phyloP scores from a whole-genome alignment of 1,140 invertebrate species.

The Tribolium castaneum region DNA sequence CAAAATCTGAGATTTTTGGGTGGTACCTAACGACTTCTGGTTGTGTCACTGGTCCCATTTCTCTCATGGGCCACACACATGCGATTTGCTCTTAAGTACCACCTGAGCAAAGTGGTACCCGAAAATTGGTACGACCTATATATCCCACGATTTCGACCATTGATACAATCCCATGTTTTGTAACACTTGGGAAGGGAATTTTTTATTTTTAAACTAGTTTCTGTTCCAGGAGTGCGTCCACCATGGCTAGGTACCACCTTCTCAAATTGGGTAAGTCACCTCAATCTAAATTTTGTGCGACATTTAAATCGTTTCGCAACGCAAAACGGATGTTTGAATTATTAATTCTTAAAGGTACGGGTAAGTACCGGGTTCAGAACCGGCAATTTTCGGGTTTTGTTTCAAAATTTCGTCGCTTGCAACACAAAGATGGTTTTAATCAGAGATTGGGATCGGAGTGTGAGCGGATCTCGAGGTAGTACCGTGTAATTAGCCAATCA shows the following conservation, averaged over 20 bases:
- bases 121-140: no score
- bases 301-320: no score
- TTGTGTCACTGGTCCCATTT: neutral
- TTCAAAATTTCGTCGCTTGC: neutral
- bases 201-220: constrained; percentile 24
- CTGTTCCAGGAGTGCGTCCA: constrained; percentile 49
- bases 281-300: no score
- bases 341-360: no score
- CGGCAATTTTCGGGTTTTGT: neutral
- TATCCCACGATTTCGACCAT: no score
- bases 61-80: neutral
- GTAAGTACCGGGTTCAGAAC: neutral
- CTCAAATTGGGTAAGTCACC: constrained; percentile 53
- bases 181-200: neutral
- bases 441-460: neutral
- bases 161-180: neutral
- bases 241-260: constrained; percentile 53
- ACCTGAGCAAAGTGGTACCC: no score
- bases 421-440: neutral
- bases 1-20: neutral
- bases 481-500: neutral
- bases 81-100: neutral
- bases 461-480: neutral
- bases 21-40: neutral
- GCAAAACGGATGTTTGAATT: neutral